phyloP scores from a whole-genome alignment of 2,113 vertebrate genomes.

The Neolamprologus cancellatus region DNA sequence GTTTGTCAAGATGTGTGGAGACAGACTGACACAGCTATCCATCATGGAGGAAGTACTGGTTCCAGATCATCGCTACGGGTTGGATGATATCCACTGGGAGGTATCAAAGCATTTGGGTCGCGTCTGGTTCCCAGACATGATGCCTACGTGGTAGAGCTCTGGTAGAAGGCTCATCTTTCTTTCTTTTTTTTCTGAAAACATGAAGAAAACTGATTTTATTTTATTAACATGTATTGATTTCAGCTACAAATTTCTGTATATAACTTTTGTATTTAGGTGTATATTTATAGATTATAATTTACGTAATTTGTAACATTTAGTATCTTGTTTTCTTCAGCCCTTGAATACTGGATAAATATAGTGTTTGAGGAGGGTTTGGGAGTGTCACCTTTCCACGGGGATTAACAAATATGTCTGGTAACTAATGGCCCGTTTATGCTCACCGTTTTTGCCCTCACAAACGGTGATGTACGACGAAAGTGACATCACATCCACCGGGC shows the following conservation, averaged over 20 bases:
- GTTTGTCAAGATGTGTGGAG: slow-evolving; percentile 95
- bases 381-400: not conserved
- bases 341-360: not conserved
- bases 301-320: not conserved
- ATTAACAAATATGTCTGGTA: not conserved
- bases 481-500: not conserved
- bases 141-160: slow-evolving; percentile 91
- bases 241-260: not conserved
- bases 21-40: slow-evolving; percentile 88
- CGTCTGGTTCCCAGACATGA: slow-evolving; percentile 98
- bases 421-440: not conserved
- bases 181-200: not conserved
- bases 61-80: slow-evolving; percentile 88
- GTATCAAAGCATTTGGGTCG: slow-evolving; percentile 94
- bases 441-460: not conserved
- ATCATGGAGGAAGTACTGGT: slow-evolving; percentile 98
- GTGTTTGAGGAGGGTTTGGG: not conserved
- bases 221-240: not conserved
- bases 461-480: not conserved
- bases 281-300: slow-evolving; percentile 8
- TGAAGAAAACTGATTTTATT: not conserved
- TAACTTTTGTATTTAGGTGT: not conserved
- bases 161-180: not conserved
- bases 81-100: slow-evolving; percentile 97
- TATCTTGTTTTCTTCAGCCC: not conserved